Conservation (phyloP, 2,888 invertebrate species). For the Nomada fabriciana region DNA sequence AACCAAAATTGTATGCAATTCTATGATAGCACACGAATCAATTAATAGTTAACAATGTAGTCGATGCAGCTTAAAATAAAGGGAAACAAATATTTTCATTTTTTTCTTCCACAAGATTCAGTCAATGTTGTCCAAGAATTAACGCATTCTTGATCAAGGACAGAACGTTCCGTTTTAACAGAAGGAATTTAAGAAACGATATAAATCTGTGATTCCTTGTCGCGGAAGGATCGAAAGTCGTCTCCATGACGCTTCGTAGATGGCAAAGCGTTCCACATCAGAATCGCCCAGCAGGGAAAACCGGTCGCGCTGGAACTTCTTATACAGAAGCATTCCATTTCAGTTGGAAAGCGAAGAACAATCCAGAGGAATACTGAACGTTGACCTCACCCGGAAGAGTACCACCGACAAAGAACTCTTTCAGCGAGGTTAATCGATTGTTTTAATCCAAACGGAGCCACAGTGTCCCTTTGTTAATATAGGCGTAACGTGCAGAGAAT, state of each 20-base stretch:
- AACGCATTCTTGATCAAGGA: not conserved
- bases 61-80: too few species aligned
- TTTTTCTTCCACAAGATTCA: too few species aligned
- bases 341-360: constrained; percentile 54
- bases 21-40: too few species aligned
- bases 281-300: constrained; percentile 59
- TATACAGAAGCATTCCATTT: constrained; percentile 59
- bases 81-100: too few species aligned
- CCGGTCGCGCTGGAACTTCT: constrained; percentile 66
- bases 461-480: constrained; percentile 5
- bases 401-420: constrained; percentile 37
- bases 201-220: constrained; percentile 7
- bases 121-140: too few species aligned
- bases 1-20: too few species aligned
- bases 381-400: constrained; percentile 67
- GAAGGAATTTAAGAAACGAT: not conserved
- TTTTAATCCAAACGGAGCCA: constrained; percentile 4
- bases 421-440: constrained; percentile 15
- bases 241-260: constrained; percentile 48
- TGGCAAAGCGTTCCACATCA: constrained; percentile 46
- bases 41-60: too few species aligned
- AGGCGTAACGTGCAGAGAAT: not conserved
- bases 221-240: constrained; percentile 50
- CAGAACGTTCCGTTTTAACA: not conserved
- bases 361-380: constrained; percentile 52